Evolutionary conservation across 2,888 invertebrate species (phyloP).

Genomic region (Scaptomyza parva): DNA sequence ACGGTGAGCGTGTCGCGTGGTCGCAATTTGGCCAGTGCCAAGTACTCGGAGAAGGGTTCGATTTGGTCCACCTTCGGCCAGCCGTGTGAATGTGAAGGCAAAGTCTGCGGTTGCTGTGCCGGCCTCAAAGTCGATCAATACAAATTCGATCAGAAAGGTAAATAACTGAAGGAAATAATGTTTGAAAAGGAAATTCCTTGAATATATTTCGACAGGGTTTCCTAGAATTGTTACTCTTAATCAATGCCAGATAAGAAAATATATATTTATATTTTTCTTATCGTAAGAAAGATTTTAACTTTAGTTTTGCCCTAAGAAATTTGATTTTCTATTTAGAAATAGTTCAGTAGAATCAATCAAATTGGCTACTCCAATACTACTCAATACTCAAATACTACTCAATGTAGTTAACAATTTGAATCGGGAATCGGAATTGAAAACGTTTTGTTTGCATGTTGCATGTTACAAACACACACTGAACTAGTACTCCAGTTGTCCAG

Average conservation of each 20-base stretch:
- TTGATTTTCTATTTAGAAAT: too few relatives aligned
- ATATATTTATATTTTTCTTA: too few relatives aligned
- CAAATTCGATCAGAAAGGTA: slow-evolving; percentile 85
- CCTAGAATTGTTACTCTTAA: background rate
- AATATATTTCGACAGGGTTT: background rate
- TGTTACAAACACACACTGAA: background rate
- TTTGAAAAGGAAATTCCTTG: background rate
- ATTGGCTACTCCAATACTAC: too few relatives aligned
- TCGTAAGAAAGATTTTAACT: too few relatives aligned
- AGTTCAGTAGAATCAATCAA: too few relatives aligned
- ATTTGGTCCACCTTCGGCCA: slow-evolving; percentile 83
- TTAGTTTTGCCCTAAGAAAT: too few relatives aligned
- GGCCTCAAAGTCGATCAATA: slow-evolving; percentile 89
- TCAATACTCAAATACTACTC: background rate
- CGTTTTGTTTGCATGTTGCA: background rate
- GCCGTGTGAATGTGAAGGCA: slow-evolving; percentile 86
- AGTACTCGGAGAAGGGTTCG: slow-evolving; percentile 78
- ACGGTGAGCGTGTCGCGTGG: slow-evolving; percentile 82
- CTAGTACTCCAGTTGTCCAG: slow-evolving; percentile 21
- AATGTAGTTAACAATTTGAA: background rate
- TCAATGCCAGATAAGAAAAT: too few relatives aligned
- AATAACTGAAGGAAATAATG: slow-evolving; percentile 25
- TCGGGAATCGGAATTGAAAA: background rate
- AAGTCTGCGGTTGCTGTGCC: slow-evolving; percentile 90
- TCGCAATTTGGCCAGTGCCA: slow-evolving; percentile 70